Evolutionary conservation across 2,113 vertebrate genomes (phyloP).

Genomic region (Lethenteron reissneri): DNA sequence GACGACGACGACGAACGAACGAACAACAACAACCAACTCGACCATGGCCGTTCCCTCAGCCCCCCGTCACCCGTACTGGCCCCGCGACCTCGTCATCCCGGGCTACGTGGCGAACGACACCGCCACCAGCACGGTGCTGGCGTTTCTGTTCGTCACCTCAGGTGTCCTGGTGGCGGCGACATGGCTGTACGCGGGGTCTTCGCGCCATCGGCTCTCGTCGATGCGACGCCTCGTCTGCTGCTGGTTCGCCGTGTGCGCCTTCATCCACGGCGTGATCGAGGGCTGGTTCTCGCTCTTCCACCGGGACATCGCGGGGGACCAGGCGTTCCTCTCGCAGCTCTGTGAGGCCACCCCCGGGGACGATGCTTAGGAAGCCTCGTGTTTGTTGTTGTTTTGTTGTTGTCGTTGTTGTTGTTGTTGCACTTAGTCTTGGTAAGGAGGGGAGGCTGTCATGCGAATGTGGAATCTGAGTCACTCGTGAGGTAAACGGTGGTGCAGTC

Average conservation of each 20-base stretch:
- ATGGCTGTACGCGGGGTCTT: constrained; percentile 25
- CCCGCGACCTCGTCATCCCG: constrained; percentile 29
- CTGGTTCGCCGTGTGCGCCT: constrained; percentile 55
- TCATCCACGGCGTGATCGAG: constrained; percentile 51
- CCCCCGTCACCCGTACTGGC: constrained; percentile 47
- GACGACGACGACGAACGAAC: too few species aligned
- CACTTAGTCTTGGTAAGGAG: too few species aligned
- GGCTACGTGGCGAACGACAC: constrained; percentile 38
- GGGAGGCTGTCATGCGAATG: too few species aligned
- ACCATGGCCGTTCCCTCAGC: constrained; percentile 6
- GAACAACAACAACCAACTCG: too few species aligned
- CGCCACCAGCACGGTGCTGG: constrained; percentile 32
- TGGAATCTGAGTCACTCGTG: too few species aligned
- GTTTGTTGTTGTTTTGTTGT: too few species aligned
- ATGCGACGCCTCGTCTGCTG: constrained; percentile 38
- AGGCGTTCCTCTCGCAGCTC: constrained; percentile 55
- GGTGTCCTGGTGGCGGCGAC: constrained; percentile 26
- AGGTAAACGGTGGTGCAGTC: too few species aligned
- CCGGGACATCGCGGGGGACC: constrained; percentile 35
- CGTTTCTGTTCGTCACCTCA: constrained; percentile 34
- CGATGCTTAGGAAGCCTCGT: too few species aligned
- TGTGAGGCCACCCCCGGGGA: too few species aligned
- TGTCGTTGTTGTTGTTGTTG: too few species aligned
- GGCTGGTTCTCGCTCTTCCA: constrained; percentile 52
- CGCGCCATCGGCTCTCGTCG: constrained; percentile 14